Conservation (phyloP, 2,113 vertebrate species). For the Eptatretus burgeri region DNA sequence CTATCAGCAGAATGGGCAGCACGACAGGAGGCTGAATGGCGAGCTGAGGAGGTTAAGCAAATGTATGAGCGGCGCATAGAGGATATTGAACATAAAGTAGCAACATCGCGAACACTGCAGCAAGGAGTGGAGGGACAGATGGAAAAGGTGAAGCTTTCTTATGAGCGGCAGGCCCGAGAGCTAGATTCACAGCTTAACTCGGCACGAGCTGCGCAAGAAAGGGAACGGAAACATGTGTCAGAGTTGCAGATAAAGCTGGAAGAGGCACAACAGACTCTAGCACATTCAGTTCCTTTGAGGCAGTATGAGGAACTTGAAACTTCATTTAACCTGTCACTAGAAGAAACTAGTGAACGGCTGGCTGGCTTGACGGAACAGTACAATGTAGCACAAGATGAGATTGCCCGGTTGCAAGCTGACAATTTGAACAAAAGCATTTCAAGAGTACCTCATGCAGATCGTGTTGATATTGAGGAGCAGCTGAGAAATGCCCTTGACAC, state of each 20-base stretch:
- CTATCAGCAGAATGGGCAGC: conserved; percentile 21
- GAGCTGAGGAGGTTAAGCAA: conserved; percentile 13
- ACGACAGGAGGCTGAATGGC: conserved; percentile 21
- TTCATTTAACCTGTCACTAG: conserved; percentile 4
- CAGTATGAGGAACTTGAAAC: conserved; percentile 4
- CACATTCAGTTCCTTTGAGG: conserved; percentile 3
- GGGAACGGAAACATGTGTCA: background rate
- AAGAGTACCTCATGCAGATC: background rate
- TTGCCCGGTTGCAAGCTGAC: conserved; percentile 26
- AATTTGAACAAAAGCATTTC: conserved; percentile 18
- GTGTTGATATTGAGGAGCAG: background rate
- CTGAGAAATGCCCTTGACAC: background rate
- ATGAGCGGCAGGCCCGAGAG: conserved; percentile 3
- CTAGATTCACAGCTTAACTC: background rate
- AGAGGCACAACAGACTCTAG: background rate
- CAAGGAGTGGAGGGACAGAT: conserved; percentile 17
- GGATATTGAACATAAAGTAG: conserved; percentile 19
- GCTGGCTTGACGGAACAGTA: conserved; percentile 25
- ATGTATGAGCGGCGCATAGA: conserved; percentile 23
- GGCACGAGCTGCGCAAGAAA: background rate
- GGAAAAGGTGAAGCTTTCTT: conserved; percentile 38
- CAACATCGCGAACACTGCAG: conserved; percentile 23
- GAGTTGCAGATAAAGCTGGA: background rate
- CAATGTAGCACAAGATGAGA: conserved; percentile 31
- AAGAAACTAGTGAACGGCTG: conserved; percentile 20